These are phyloP conservation scores for Melitaea cinxia DNA, from an alignment of 1,140 invertebrate species.

Conservation along the genomic window DNA sequence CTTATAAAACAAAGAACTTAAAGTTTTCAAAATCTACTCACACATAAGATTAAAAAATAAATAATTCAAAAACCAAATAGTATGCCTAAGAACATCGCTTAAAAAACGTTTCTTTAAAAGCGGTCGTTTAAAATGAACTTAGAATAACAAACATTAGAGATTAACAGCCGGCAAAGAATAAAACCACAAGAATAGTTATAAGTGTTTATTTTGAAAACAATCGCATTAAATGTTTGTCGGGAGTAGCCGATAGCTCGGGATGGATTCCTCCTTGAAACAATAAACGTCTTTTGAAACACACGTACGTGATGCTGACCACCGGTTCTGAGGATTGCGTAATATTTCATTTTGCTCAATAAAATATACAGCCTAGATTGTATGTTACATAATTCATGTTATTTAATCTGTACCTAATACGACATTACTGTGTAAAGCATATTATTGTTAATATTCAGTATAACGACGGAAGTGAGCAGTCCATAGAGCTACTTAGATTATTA, in stretches of 20 bases:
- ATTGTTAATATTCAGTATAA: no score
- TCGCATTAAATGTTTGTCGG: constrained; percentile 37
- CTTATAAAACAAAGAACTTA: no score
- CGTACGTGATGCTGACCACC: constrained; percentile 4
- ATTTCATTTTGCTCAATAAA: not conserved
- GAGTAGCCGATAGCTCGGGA: constrained; percentile 16
- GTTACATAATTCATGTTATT: no score
- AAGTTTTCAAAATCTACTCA: no score
- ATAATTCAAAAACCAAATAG: not conserved
- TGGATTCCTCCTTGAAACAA: constrained; percentile 28
- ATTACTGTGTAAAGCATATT: no score
- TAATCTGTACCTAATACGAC: no score
- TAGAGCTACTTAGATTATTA: no score
- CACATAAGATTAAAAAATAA: not conserved
- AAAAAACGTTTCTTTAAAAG: constrained; percentile 26
- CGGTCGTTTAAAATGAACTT: constrained; percentile 26
- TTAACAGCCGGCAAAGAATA: constrained; percentile 54
- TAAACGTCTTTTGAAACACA: constrained; percentile 22
- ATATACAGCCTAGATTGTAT: not conserved
- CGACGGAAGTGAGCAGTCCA: no score
- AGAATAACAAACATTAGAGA: constrained; percentile 54
- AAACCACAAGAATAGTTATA: constrained; percentile 52
- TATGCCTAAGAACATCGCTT: not conserved
- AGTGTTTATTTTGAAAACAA: constrained; percentile 63
- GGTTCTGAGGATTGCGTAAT: constrained; percentile 19